phyloP scores from a whole-genome alignment of 2,113 vertebrate genomes.

The Lucifuga dentata region DNA sequence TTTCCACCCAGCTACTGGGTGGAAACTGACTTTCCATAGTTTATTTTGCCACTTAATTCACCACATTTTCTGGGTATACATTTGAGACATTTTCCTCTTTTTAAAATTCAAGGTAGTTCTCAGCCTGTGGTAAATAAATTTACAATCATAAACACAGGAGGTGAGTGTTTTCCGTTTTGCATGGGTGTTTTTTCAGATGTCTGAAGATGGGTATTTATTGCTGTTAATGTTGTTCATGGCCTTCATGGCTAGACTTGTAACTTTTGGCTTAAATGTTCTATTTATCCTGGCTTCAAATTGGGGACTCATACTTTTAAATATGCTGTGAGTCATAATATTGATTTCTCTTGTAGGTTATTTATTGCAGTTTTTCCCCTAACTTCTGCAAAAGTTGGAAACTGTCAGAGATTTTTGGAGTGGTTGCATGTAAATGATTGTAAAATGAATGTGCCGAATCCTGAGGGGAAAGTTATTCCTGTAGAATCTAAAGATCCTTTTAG shows the following conservation, averaged over 20 bases:
- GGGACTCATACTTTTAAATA: conserved; percentile 63
- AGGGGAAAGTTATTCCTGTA: conserved; percentile 27
- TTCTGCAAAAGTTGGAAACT: conserved; percentile 49
- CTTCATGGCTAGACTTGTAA: conserved; percentile 64
- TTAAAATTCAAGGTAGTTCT: conserved; percentile 66
- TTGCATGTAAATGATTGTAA: conserved; percentile 47
- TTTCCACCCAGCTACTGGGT: conserved; percentile 22
- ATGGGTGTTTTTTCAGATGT: conserved; percentile 64
- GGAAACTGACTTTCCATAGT: conserved; percentile 27
- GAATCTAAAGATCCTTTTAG: conserved; percentile 43
- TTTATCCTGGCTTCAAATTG: conserved; percentile 65
- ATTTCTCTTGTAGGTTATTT: conserved; percentile 73
- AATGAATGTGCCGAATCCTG: conserved; percentile 32
- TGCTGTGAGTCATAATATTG: conserved; percentile 65
- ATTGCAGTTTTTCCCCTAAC: conserved; percentile 45
- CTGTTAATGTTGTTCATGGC: conserved; percentile 66
- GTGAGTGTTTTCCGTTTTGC: conserved; percentile 54
- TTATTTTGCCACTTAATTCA: conserved; percentile 48
- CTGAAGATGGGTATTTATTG: conserved; percentile 72
- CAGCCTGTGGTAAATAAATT: conserved; percentile 64
- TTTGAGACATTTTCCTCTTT: conserved; percentile 49
- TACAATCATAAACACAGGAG: conserved; percentile 64
- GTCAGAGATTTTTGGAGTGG: conserved; percentile 39
- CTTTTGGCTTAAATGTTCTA: conserved; percentile 59
- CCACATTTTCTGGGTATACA: conserved; percentile 31